Evolutionary conservation across 2,888 invertebrate species (phyloP).

Genomic region (Patella depressa): DNA sequence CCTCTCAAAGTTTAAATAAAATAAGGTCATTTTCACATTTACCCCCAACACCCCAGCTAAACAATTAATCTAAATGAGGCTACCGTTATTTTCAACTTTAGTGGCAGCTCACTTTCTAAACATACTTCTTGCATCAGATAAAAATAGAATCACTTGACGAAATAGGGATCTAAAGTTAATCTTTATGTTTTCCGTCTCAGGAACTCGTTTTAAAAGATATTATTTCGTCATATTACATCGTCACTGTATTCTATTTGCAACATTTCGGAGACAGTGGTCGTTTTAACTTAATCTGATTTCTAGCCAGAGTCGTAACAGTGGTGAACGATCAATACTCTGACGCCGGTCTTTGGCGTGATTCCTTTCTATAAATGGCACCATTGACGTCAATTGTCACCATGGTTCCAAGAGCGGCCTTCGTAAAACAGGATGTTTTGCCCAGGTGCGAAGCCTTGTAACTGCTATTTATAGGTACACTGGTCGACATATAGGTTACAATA

Average conservation of each 20-base stretch:
- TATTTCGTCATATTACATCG: conserved; percentile 5
- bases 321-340: conserved; percentile 2
- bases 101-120: too few species aligned
- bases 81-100: too few species aligned
- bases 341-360: conserved; percentile 12
- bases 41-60: too few species aligned
- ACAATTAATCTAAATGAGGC: too few species aligned
- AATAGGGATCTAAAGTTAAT: neutral
- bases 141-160: conserved; percentile 9
- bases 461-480: conserved; percentile 1
- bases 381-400: conserved; percentile 10
- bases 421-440: conserved; percentile 9
- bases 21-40: too few species aligned
- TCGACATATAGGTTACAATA: neutral
- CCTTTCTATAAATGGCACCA: neutral
- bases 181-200: neutral
- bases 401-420: neutral
- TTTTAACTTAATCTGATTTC: conserved; percentile 11
- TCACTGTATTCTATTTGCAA: neutral
- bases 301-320: conserved; percentile 5
- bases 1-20: too few species aligned
- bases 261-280: conserved; percentile 12
- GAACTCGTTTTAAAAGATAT: neutral
- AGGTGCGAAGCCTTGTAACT: conserved; percentile 6
- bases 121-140: too few species aligned